Evolutionary conservation across 1,140 invertebrate species (phyloP), one percentile per base, ranked within the genome.

Genomic region (Neodiprion virginianus): DNA sequence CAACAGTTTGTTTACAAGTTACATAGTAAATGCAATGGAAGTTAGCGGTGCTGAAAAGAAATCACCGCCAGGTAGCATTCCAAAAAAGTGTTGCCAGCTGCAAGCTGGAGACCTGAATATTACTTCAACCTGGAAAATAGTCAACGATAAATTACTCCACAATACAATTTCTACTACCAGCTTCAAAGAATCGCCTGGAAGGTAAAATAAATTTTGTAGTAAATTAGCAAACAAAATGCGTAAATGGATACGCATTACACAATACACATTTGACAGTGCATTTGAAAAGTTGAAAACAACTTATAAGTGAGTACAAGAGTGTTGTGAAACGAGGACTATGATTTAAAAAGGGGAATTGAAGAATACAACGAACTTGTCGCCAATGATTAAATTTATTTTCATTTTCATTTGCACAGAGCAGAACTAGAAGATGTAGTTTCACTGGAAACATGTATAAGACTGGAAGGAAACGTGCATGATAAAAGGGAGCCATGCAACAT

Each of bases 351-450:
- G 61, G 28, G 28, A 40, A 2, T 40, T 65, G 61, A 7, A 65
- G 5, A 14, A 65, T 5, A 65, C 7, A 17, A 7, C 17, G 1
- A 3, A 65, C 61, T 65, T 65, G 7, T 69, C 12, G 12, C 68
- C 28, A 12, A 17, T 5, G 23, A 69, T 71, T 8, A 7, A 40
- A 40, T 71, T 9, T 47, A 28, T 69, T 40, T 12, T 8, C 5
- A 68, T 68, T 65, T 72, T 74, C 5, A 61, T 76, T 79, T 75
- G 67, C 75, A 23, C 66, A 89, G 86, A 28, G 79, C 80, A 49
- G 79, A 78, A 48, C 72, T 85, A 0, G 85, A 87, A 40, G 83
- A 88, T 67, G 76, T 88, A 65, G 86, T 85, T 50, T 82, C 80
- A 23, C 69, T 83, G 8, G 76, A 86, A 53, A 84, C 85, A 11